phyloP scores from a whole-genome alignment of 2,797 vertebrate species.

The Coendou prehensilis region DNA sequence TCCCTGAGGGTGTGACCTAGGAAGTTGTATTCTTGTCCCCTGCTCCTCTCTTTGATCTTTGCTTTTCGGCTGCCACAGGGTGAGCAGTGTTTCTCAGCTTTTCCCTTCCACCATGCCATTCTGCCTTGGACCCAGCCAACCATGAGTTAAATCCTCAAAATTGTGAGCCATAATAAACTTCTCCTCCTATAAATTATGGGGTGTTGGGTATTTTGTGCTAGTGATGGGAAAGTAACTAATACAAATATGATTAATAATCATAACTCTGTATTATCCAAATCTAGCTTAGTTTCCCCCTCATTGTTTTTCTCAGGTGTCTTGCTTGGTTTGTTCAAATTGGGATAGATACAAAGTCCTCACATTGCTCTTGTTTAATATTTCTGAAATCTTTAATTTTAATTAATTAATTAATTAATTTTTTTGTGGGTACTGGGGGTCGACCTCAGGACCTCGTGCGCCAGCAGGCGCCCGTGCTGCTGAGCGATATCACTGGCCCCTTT shows the following conservation, averaged over 20 bases:
- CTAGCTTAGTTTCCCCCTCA: background rate
- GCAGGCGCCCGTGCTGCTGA: too few relatives aligned
- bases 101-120: background rate
- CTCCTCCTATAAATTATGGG: background rate
- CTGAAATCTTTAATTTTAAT: too few relatives aligned
- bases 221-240: background rate
- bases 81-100: background rate
- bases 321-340: slow-evolving; percentile 13
- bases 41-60: background rate
- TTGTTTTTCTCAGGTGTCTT: background rate
- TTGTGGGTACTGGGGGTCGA: too few relatives aligned
- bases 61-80: background rate
- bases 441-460: too few relatives aligned
- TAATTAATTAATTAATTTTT: too few relatives aligned
- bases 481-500: too few relatives aligned
- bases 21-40: background rate
- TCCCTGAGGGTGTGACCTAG: background rate
- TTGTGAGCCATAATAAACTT: background rate
- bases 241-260: background rate
- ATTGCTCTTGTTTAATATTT: background rate
- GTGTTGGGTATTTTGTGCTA: background rate
- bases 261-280: background rate
- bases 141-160: background rate
- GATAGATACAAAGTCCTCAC: background rate
- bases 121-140: background rate